Evolutionary conservation across 2,113 vertebrate species (phyloP).

Genomic region (Dipodomys stephensi): DNA sequence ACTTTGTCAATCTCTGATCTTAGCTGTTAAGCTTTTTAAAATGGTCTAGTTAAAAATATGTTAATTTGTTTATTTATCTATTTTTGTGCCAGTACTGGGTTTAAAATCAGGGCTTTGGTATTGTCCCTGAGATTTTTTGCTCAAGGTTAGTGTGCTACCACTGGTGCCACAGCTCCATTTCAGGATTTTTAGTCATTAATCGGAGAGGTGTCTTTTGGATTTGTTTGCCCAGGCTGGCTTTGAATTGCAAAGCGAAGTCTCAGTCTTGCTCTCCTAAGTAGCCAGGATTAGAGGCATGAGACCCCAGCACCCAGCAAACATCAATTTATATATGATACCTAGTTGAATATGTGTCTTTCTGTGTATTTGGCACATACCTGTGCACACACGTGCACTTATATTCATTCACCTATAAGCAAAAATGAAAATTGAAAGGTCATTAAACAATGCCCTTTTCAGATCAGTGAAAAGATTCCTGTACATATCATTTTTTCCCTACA

Average conservation of each 20-base stretch:
- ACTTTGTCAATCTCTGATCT: conserved; percentile 32
- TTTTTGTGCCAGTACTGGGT: no score
- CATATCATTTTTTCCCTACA: conserved; percentile 36
- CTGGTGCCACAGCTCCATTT: no score
- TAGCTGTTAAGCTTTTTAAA: conserved; percentile 29
- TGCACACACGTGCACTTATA: background rate
- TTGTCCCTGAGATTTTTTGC: no score
- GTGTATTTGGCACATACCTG: background rate
- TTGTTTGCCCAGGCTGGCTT: no score
- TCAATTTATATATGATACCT: conserved; percentile 2
- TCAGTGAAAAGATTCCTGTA: conserved; percentile 14
- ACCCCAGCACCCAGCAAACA: background rate
- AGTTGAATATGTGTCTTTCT: background rate
- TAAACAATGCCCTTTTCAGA: background rate
- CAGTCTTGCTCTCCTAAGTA: no score
- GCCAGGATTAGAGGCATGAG: no score
- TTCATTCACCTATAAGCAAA: background rate
- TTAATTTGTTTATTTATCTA: no score
- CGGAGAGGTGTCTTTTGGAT: no score
- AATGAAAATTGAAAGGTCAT: background rate
- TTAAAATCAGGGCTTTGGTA: no score
- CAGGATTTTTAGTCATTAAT: no score
- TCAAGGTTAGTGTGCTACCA: no score
- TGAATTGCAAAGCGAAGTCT: no score
- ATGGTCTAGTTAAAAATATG: background rate